Evolutionary conservation across 2,888 invertebrate species (phyloP).

Genomic region (Erpobdella octoculata): DNA sequence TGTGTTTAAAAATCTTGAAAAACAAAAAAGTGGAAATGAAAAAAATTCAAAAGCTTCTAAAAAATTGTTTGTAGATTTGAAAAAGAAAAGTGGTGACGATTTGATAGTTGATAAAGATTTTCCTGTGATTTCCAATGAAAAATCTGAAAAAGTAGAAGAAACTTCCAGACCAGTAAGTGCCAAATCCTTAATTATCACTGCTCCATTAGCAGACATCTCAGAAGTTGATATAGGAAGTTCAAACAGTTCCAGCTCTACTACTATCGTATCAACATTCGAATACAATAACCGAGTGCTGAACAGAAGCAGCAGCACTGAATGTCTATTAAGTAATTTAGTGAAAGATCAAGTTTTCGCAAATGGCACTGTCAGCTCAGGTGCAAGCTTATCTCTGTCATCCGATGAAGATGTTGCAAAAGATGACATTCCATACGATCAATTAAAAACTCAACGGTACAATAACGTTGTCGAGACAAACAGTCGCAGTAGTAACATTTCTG

Average conservation of each 20-base stretch:
- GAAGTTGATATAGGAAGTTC: too few relatives aligned
- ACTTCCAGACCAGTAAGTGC: too few relatives aligned
- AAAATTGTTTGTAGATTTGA: too few relatives aligned
- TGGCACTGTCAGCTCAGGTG: neutral
- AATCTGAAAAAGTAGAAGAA: slow-evolving; percentile 7
- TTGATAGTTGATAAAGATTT: neutral
- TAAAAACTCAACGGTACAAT: too few relatives aligned
- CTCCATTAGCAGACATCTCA: too few relatives aligned
- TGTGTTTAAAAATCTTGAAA: neutral
- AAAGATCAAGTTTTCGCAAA: neutral
- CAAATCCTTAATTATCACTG: too few relatives aligned
- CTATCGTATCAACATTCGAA: slow-evolving; percentile 8
- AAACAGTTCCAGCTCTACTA: neutral
- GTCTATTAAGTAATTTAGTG: neutral
- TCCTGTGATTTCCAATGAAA: neutral
- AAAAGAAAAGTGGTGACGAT: neutral
- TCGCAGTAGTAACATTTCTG: too few relatives aligned
- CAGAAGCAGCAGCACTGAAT: slow-evolving; percentile 10
- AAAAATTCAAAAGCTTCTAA: too few relatives aligned
- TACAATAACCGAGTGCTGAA: slow-evolving; percentile 10
- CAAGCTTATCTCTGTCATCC: neutral
- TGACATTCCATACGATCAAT: too few relatives aligned
- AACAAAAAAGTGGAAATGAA: too few relatives aligned
- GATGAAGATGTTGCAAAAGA: too few relatives aligned
- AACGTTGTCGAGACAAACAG: too few relatives aligned